phyloP scores from a whole-genome alignment of 2,113 vertebrate species.

The Nicator chloris region DNA sequence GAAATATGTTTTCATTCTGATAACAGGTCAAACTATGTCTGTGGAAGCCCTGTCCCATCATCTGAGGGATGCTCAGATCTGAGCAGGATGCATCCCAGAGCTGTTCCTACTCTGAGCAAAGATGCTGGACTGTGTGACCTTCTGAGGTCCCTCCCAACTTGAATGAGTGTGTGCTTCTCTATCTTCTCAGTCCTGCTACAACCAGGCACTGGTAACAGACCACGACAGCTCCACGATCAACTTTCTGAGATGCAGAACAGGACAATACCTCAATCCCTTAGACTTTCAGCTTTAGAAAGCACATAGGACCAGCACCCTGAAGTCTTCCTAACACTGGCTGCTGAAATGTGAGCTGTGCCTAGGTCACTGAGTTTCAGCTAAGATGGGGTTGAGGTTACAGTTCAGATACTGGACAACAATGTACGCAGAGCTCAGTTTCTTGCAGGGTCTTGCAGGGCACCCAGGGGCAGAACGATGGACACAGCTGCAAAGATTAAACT shows the following conservation, averaged over 20 bases:
- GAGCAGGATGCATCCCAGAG: neutral
- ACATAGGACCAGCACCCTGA: neutral
- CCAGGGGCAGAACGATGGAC: neutral
- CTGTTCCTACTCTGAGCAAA: neutral
- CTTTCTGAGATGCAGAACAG: neutral
- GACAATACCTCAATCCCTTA: neutral
- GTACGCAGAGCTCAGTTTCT: neutral
- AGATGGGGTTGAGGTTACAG: neutral
- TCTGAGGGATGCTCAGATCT: neutral
- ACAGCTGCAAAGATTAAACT: neutral
- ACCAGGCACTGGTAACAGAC: neutral
- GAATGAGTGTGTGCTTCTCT: neutral
- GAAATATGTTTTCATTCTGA: neutral
- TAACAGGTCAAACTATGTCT: neutral
- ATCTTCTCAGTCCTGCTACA: neutral
- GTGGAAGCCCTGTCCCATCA: neutral
- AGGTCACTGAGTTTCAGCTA: neutral
- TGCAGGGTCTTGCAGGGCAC: neutral
- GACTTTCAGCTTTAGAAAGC: neutral
- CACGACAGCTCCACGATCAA: rapidly evolving
- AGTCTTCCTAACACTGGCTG: neutral
- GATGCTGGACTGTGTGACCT: neutral
- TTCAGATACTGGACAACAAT: neutral
- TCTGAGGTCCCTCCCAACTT: neutral
- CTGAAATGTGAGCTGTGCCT: neutral